phyloP scores from a whole-genome alignment of 2,113 vertebrate genomes.

The Brachyhypopomus occidentalis region DNA sequence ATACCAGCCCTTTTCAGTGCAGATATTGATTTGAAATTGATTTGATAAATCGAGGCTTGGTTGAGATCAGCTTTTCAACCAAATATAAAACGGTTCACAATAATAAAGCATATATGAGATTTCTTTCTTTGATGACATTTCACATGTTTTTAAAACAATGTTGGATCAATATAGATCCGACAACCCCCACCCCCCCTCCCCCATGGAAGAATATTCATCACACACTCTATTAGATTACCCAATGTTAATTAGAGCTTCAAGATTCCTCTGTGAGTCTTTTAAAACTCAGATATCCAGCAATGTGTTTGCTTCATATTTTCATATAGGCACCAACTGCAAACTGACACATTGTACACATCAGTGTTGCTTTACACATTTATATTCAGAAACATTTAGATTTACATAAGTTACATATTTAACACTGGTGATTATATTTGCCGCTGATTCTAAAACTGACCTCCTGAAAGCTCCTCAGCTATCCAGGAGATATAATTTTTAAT shows the following conservation, averaged over 20 bases:
- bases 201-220: background rate
- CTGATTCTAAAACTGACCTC: background rate
- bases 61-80: no score
- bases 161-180: no score
- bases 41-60: no score
- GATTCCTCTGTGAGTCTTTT: background rate
- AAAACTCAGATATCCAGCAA: background rate
- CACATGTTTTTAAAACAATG: no score
- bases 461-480: background rate
- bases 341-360: background rate
- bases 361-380: background rate
- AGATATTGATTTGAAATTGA: no score
- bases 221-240: background rate
- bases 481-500: slow-evolving; percentile 22
- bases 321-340: background rate
- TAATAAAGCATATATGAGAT: no score
- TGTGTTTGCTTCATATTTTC: background rate
- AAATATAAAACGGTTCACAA: no score
- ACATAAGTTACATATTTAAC: background rate
- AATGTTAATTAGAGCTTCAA: background rate
- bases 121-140: no score
- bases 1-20: no score
- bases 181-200: no score
- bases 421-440: background rate
- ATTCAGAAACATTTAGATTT: no score